Evolutionary conservation across 2,888 invertebrate species (phyloP).

Genomic region (Ophion costatus): DNA sequence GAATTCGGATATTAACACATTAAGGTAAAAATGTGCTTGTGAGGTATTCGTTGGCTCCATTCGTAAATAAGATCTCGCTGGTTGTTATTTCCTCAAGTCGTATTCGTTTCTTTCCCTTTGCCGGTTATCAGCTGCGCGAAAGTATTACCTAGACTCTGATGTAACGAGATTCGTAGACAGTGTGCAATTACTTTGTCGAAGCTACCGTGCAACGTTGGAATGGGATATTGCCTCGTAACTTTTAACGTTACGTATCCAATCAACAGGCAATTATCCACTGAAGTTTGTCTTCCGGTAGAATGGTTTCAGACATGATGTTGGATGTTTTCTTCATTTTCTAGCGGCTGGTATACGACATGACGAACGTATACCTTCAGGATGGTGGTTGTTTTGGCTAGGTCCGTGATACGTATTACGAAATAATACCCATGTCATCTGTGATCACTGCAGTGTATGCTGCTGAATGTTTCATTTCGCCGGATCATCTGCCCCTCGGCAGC

Average conservation of each 20-base stretch:
- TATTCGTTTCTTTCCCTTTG: background rate
- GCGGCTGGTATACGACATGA: background rate
- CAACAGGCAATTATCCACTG: no score
- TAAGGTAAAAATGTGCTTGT: background rate
- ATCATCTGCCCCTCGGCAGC: background rate
- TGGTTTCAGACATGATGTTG: no score
- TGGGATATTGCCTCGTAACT: conserved; percentile 30
- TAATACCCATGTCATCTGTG: no score
- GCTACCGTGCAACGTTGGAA: conserved; percentile 15
- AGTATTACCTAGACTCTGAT: background rate
- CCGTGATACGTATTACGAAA: no score
- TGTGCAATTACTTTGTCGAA: conserved; percentile 36
- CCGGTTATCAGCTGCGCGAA: background rate
- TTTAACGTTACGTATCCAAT: conserved; percentile 30
- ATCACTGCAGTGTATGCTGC: no score
- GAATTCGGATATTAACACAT: background rate
- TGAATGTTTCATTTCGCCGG: no score
- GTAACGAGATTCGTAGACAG: background rate
- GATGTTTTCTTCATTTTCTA: no score
- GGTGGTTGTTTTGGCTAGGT: no score
- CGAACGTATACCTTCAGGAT: no score
- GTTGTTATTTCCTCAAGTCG: background rate
- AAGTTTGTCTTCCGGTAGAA: no score
- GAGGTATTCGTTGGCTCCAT: background rate
- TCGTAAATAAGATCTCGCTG: conserved; percentile 17